phyloP scores from a whole-genome alignment of 2,888 invertebrate species.

The Drosophila nr. perissopoda region DNA sequence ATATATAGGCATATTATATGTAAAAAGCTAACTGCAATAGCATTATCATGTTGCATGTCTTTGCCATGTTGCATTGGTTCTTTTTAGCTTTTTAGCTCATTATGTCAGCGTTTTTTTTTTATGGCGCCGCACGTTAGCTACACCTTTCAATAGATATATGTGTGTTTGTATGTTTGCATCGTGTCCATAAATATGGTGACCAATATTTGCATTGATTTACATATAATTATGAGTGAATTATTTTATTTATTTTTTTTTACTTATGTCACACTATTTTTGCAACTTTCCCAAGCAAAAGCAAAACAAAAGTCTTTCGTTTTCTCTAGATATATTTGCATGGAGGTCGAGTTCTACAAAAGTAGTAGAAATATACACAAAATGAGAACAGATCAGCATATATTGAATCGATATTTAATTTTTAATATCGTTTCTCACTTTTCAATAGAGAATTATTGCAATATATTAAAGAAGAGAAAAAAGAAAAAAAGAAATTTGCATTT shows the following conservation, averaged over 20 bases:
- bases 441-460: not conserved
- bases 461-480: not conserved
- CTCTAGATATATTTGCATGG: not conserved
- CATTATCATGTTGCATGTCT: constrained; percentile 23
- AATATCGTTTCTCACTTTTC: not conserved
- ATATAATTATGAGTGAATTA: constrained; percentile 32
- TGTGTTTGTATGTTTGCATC: not conserved
- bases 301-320: not conserved
- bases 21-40: constrained; percentile 1
- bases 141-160: constrained; percentile 32
- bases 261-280: not conserved
- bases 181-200: constrained; percentile 43
- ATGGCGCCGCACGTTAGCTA: constrained; percentile 40
- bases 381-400: not conserved
- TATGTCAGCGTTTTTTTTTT: constrained; percentile 46
- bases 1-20: not conserved
- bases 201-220: constrained; percentile 55
- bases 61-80: constrained; percentile 21
- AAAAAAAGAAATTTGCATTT: not conserved
- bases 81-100: constrained; percentile 50
- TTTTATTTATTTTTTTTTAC: not conserved
- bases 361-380: not conserved
- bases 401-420: not conserved
- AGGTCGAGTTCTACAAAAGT: not conserved
- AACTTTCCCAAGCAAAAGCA: not conserved